Conservation (phyloP, 2,113 vertebrate species). For the Plecotus auritus region DNA sequence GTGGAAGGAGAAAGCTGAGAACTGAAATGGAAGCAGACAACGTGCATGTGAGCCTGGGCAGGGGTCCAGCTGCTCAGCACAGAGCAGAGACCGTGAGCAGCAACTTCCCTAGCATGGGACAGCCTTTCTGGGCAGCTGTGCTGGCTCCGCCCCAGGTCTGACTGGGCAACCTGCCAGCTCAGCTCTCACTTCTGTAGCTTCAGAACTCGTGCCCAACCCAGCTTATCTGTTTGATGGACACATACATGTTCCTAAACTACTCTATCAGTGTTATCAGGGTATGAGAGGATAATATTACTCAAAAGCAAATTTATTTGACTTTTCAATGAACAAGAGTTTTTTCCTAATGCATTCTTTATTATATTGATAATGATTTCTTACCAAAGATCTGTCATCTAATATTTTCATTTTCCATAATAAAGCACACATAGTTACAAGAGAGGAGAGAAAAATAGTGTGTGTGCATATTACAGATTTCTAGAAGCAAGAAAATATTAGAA, state of each 20-base stretch:
- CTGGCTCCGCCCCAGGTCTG: constrained; percentile 28
- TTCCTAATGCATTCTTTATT: not conserved
- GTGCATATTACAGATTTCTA: not conserved
- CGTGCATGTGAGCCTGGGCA: not conserved
- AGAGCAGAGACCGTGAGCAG: not conserved
- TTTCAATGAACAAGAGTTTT: not conserved
- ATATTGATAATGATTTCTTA: not conserved
- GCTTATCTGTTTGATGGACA: constrained; percentile 10
- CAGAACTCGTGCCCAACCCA: not conserved
- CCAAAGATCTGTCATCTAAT: not conserved
- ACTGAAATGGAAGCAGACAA: not conserved
- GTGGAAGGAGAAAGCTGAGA: not conserved
- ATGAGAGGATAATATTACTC: not conserved
- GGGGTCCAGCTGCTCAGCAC: constrained; percentile 7
- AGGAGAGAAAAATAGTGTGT: not conserved
- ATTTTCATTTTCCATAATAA: constrained; percentile 11
- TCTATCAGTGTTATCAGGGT: not conserved
- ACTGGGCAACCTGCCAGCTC: constrained; percentile 17
- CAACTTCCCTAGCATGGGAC: not conserved
- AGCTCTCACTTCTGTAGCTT: not conserved
- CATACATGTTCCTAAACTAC: not conserved
- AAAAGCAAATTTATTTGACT: not conserved
- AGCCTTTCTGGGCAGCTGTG: constrained; percentile 35
- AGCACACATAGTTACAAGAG: not conserved
- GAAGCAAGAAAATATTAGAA: not conserved